phyloP scores from a whole-genome alignment of 1,140 invertebrate genomes.

The Drosophila baimaii region DNA sequence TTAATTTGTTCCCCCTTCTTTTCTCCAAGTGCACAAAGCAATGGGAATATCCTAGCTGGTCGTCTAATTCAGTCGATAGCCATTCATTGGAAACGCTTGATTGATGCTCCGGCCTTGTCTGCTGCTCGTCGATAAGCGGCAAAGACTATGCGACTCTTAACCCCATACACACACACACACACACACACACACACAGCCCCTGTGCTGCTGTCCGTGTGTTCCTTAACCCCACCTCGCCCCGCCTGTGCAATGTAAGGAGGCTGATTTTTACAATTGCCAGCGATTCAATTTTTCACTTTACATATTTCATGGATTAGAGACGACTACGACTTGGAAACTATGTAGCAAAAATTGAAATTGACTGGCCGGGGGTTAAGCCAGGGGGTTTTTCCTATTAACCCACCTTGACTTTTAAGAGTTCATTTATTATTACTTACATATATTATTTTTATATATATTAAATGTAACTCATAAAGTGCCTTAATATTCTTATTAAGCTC shows the following conservation, averaged over 20 bases:
- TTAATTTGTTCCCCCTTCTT: not conserved
- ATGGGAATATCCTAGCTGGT: slow-evolving; percentile 47
- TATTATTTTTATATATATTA: too few species aligned
- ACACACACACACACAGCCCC: slow-evolving; percentile 23
- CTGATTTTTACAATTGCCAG: slow-evolving; percentile 61
- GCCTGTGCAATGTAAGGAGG: slow-evolving; percentile 13
- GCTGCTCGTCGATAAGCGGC: slow-evolving; percentile 68
- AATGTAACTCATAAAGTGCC: too few species aligned
- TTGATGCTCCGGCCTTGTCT: slow-evolving; percentile 78
- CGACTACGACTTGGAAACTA: slow-evolving; percentile 46
- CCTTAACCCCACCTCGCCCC: not conserved
- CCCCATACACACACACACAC: too few species aligned
- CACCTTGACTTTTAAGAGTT: not conserved
- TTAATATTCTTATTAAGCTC: too few species aligned
- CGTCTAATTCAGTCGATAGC: slow-evolving; percentile 79
- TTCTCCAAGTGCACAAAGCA: not conserved
- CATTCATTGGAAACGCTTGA: slow-evolving; percentile 83
- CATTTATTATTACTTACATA: not conserved
- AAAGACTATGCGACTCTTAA: slow-evolving; percentile 47
- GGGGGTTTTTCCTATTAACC: not conserved
- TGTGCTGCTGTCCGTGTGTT: not conserved
- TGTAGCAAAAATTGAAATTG: slow-evolving; percentile 42
- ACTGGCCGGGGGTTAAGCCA: slow-evolving; percentile 4
- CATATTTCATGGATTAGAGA: slow-evolving; percentile 68
- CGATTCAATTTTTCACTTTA: slow-evolving; percentile 74